Conservation (phyloP, 1,140 invertebrate species). For the Diabrotica undecimpunctata region DNA sequence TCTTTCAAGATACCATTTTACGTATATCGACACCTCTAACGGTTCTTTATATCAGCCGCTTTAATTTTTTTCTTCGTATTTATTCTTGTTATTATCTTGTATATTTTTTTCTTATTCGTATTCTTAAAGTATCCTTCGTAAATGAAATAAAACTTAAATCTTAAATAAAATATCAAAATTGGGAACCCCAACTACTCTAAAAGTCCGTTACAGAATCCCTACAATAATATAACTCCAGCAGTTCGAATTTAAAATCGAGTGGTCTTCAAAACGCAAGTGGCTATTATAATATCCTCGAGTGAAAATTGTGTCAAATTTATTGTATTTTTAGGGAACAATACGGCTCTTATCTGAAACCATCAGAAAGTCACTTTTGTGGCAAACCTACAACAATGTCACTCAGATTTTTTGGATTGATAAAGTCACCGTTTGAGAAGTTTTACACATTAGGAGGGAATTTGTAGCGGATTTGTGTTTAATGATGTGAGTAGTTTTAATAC, state of each 20-base stretch:
- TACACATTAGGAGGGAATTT: background rate
- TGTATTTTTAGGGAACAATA: background rate
- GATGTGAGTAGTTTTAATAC: background rate
- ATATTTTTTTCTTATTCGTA: too few species aligned
- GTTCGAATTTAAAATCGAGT: background rate
- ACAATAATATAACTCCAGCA: background rate
- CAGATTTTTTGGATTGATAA: background rate
- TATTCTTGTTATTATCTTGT: too few species aligned
- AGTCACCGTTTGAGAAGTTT: background rate
- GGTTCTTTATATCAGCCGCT: too few species aligned
- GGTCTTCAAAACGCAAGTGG: background rate
- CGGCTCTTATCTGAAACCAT: background rate
- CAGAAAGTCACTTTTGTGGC: slow-evolving; percentile 2
- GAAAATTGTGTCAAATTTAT: background rate
- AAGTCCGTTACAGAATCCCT: background rate
- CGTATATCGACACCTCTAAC: too few species aligned
- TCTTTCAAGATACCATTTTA: too few species aligned
- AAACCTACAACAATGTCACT: background rate
- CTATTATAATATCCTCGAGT: slow-evolving; percentile 2
- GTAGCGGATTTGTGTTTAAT: background rate
- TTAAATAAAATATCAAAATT: too few species aligned
- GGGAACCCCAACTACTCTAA: background rate
- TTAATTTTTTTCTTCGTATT: too few species aligned
- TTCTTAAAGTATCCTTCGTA: too few species aligned
- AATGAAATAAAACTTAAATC: too few species aligned